Percentiles rank a stretch among this genome's conserved stretches.
Conservation (phyloP, 1,140 invertebrate species). For the Theocolax elegans region DNA sequence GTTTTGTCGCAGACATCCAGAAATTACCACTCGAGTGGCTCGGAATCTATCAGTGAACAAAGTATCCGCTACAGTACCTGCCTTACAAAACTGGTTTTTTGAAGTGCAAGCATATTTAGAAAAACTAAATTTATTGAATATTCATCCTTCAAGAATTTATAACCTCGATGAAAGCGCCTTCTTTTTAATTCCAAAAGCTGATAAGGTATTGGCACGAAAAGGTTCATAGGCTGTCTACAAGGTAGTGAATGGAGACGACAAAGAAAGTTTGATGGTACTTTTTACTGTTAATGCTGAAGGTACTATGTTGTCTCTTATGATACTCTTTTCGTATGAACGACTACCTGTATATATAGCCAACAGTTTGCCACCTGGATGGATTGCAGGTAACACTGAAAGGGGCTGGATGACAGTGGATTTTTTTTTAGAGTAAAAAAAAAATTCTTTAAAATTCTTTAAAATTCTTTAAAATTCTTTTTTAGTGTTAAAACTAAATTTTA, state of each 20-base stretch:
- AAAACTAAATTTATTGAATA: slow-evolving; percentile 16
- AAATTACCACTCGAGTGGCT: slow-evolving; percentile 36
- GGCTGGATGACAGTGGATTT: slow-evolving; percentile 39
- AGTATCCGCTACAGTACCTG: slow-evolving; percentile 43
- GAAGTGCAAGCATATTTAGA: slow-evolving; percentile 8
- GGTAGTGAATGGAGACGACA: slow-evolving; percentile 53
- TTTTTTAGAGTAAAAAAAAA: slow-evolving; percentile 29
- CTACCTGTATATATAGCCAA: slow-evolving; percentile 17
- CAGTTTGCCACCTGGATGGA: slow-evolving; percentile 53
- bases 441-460: too few species aligned
- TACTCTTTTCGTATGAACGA: slow-evolving; percentile 13
- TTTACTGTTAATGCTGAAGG: slow-evolving; percentile 56
- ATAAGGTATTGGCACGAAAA: slow-evolving; percentile 48
- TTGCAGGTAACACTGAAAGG: slow-evolving; percentile 52
- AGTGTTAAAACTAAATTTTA: too few species aligned
- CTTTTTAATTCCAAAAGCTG: slow-evolving; percentile 45
- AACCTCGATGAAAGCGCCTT: slow-evolving; percentile 51
- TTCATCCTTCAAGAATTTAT: slow-evolving; percentile 41
- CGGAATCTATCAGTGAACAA: slow-evolving; percentile 49
- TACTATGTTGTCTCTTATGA: slow-evolving; percentile 49
- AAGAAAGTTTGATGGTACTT: slow-evolving; percentile 60
- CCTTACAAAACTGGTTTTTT: background rate
- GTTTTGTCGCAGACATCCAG: slow-evolving; percentile 47
- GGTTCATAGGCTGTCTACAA: slow-evolving; percentile 53
- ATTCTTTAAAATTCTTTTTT: too few species aligned